phyloP scores from a whole-genome alignment of 2,888 invertebrate species.

The Hemicrepidius hirtus region DNA sequence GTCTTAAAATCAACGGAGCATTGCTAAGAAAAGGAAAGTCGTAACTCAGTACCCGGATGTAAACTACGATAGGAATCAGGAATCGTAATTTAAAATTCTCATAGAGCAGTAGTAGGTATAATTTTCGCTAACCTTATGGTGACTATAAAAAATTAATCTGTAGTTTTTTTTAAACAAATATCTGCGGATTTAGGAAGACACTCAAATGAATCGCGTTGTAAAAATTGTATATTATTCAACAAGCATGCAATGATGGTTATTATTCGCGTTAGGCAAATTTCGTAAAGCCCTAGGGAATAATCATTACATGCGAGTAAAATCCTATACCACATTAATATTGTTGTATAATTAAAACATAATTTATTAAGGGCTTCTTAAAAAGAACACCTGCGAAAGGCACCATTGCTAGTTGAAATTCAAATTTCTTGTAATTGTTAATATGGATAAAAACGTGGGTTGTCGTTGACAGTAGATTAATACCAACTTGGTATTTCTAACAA shows the following conservation, averaged over 20 bases:
- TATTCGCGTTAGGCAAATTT: too few species aligned
- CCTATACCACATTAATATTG: too few species aligned
- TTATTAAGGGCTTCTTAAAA: not conserved
- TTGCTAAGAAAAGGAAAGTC: conserved; percentile 22
- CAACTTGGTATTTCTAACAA: conserved; percentile 2
- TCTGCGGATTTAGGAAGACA: too few species aligned
- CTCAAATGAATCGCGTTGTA: too few species aligned
- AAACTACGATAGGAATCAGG: too few species aligned
- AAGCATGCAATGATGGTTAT: too few species aligned
- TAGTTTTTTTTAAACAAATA: too few species aligned
- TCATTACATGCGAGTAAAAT: too few species aligned
- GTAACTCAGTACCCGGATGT: not conserved
- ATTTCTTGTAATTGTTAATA: conserved; percentile 19
- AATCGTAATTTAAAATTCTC: not conserved
- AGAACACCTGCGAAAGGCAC: conserved; percentile 3
- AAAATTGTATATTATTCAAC: too few species aligned
- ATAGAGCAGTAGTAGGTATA: not conserved
- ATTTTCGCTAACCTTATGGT: conserved; percentile 2
- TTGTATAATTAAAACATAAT: conserved; percentile 1
- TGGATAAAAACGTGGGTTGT: conserved; percentile 22
- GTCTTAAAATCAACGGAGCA: not conserved
- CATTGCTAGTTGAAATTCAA: not conserved
- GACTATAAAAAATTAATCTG: not conserved
- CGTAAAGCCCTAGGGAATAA: too few species aligned
- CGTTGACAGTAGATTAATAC: conserved; percentile 21